These are phyloP conservation scores for Anas flavirostris DNA, from an alignment of 2,797 vertebrate genomes.

Conservation along the genomic window DNA sequence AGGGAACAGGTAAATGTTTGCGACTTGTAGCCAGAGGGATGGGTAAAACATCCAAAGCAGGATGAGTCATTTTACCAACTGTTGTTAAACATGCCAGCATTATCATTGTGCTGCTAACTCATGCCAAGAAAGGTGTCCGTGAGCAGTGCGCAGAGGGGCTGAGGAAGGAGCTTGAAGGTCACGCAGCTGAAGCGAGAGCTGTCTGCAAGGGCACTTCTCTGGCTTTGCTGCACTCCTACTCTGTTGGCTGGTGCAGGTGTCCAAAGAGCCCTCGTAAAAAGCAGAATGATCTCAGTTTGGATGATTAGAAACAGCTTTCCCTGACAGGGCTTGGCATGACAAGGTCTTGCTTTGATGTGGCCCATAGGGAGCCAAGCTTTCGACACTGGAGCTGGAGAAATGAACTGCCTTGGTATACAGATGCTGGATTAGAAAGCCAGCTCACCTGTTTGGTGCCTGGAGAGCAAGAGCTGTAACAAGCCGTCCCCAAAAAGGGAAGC, in stretches of 20 bases:
- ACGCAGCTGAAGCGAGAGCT: not conserved
- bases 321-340: not conserved
- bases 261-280: not conserved
- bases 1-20: conserved; percentile 11
- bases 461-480: not conserved
- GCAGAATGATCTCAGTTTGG: not conserved
- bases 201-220: not conserved
- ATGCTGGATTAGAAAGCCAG: not conserved
- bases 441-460: not conserved
- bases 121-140: not conserved
- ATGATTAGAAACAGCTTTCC: not conserved
- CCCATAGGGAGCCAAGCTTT: not conserved
- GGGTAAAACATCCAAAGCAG: not conserved
- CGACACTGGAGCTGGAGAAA: not conserved
- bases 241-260: not conserved
- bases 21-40: conserved; percentile 31
- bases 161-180: not conserved
- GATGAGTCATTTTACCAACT: conserved; percentile 22
- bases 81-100: accelerated
- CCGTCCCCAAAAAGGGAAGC: not conserved
- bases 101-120: not conserved
- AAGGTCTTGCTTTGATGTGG: not conserved
- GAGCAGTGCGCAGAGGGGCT: not conserved
- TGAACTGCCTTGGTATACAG: not conserved
- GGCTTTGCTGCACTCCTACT: not conserved